Evolutionary conservation across 2,797 vertebrate species (phyloP), one percentile per base, ranked within the genome.

Genomic region (Gorsachius magnificus): DNA sequence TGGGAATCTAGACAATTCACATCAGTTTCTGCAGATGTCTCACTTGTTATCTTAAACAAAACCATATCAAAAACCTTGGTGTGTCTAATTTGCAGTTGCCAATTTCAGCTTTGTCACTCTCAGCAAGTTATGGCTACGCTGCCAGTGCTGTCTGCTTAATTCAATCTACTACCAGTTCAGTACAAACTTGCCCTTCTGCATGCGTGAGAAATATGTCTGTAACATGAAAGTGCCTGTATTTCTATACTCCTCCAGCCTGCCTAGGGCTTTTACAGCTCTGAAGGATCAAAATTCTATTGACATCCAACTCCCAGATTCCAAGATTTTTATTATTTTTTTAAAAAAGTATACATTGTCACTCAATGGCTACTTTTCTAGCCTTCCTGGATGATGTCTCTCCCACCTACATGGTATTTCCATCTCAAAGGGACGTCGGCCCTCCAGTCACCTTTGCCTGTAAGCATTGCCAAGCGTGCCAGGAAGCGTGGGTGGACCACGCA

Each of bases 21-120:
- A 96, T 96, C 95, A 96, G 91, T 94, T 95, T 97, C 97, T 98
- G 95, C 97, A 98, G 98, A 96, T 97, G 96, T 96, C 95, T 89
- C 84, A 46, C 92, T 97, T 95, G 97, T 97, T 94, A 98, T 95
- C 97, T 97, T 96, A 95, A 87, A 97, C 90, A 97, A 96, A 97
- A 95, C 94, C 96, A 5, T 97, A 97, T 97, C 96, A 50, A 88
- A 97, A 98, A 96, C 97, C 96, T 97, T 66, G 83, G 96, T 92
- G 88, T 93, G 87, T 96, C 96, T 97, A 92, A 97, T 98, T 78
- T 45, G 85, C 38, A 93, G 58, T 94, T 97, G 95, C 95, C 97
- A 96, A 38, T 64, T 80, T 95, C 94, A 95, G 95, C 89, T 97
- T 96, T 95, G 94, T 95, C 96, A 96, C 92, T 97, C 97, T 96